Evolutionary conservation across 2,888 invertebrate genomes (phyloP).

Genomic region (Crossocerus cetratus): DNA sequence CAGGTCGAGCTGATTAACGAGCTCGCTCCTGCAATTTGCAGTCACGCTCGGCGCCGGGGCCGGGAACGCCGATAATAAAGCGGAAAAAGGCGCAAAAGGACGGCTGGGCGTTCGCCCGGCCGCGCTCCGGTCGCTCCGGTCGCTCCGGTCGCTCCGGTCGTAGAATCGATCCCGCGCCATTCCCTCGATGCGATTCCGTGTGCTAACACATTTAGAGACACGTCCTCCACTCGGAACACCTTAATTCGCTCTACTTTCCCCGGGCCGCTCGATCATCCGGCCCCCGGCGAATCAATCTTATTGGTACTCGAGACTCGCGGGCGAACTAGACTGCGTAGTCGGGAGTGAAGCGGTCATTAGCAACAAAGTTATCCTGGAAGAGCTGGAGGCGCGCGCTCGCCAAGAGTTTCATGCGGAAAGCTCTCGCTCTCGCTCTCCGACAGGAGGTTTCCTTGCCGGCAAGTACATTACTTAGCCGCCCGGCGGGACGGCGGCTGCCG

Average conservation of each 20-base stretch:
- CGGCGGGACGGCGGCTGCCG: conserved; percentile 10
- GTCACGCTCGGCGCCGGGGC: conserved; percentile 37
- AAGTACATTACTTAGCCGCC: conserved; percentile 34
- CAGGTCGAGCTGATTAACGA: conserved; percentile 49
- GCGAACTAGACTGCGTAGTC: too few relatives aligned
- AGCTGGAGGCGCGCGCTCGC: too few relatives aligned
- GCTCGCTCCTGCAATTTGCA: conserved; percentile 47
- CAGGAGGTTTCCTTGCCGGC: background rate
- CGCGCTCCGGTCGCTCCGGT: too few relatives aligned
- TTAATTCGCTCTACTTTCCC: too few relatives aligned
- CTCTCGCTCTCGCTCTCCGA: background rate
- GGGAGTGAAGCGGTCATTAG: background rate
- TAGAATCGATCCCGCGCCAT: too few relatives aligned
- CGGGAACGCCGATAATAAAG: conserved; percentile 37
- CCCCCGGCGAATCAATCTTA: too few relatives aligned
- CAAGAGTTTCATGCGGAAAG: background rate
- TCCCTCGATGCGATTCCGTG: too few relatives aligned
- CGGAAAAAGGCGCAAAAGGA: conserved; percentile 24
- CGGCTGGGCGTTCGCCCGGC: too few relatives aligned
- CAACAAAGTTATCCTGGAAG: background rate
- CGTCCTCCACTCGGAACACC: too few relatives aligned
- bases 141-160: too few relatives aligned
- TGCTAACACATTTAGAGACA: too few relatives aligned
- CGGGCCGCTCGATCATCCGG: background rate
- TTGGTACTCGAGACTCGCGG: too few relatives aligned